Percentiles rank a stretch among this genome's conserved stretches.
Evolutionary conservation across 1,140 invertebrate genomes (phyloP).

Genomic region (Zaprionus lachaisei): DNA sequence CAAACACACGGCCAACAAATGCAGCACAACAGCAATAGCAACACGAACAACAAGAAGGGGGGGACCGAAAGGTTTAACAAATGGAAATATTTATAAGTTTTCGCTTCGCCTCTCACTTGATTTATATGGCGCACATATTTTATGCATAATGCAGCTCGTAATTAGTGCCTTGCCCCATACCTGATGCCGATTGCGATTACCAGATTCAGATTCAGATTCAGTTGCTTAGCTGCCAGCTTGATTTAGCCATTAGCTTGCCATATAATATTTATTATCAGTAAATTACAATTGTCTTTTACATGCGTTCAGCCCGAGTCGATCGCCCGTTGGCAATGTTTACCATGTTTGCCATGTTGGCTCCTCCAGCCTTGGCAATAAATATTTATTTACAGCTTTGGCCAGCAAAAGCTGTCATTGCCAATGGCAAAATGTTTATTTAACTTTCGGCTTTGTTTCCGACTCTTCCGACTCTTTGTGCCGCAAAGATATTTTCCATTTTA

Average conservation of each 20-base stretch:
- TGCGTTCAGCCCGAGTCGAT: conserved; percentile 50
- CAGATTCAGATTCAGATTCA: not conserved
- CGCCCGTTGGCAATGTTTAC: not conserved
- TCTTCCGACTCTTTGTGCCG: conserved; percentile 8
- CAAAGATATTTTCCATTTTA: conserved; percentile 20
- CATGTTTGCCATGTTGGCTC: not conserved
- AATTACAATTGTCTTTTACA: conserved; percentile 81
- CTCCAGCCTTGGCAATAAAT: conserved; percentile 65
- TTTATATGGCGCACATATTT: conserved; percentile 69
- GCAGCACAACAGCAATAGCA: conserved; percentile 32
- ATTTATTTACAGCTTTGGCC: conserved; percentile 74
- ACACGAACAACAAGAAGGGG: not conserved
- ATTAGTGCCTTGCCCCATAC: conserved; percentile 60
- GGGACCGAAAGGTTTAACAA: conserved; percentile 2
- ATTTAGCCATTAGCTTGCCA: conserved; percentile 50
- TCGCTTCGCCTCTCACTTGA: conserved; percentile 66
- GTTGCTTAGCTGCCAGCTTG: conserved; percentile 32
- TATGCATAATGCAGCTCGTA: conserved; percentile 76
- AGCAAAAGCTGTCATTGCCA: conserved; percentile 70
- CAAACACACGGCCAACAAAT: conserved; percentile 65
- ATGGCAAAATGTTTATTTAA: conserved; percentile 50
- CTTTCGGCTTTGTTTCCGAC: conserved; percentile 51
- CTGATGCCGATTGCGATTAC: conserved; percentile 10
- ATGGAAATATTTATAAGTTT: conserved; percentile 65
- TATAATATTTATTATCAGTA: conserved; percentile 82